phyloP scores from a whole-genome alignment of 2,797 vertebrate species.

The Tragelaphus eurycerus region DNA sequence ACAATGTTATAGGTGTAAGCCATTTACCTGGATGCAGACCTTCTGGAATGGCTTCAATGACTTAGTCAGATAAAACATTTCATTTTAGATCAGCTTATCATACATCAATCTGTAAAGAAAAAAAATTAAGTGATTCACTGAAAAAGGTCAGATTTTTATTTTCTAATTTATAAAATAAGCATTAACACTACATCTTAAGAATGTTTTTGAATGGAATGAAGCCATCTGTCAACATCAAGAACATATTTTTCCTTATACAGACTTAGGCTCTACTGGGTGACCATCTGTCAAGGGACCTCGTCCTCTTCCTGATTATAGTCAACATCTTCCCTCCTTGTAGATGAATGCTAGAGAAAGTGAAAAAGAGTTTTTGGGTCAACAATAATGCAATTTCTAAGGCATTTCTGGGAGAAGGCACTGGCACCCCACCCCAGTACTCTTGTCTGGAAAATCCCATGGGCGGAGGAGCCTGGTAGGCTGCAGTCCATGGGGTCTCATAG shows the following conservation, averaged over 20 bases:
- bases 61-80: neutral
- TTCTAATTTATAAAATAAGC: neutral
- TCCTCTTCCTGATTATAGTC: neutral
- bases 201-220: neutral
- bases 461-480: too few relatives aligned
- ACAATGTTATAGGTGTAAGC: neutral
- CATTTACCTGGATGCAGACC: constrained; percentile 38
- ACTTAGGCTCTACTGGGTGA: neutral
- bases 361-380: neutral
- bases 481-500: too few relatives aligned
- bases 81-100: constrained; percentile 6
- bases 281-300: neutral
- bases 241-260: neutral
- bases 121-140: neutral
- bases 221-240: neutral
- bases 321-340: neutral
- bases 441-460: too few relatives aligned
- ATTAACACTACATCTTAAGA: neutral
- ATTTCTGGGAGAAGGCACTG: neutral
- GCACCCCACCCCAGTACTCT: too few relatives aligned
- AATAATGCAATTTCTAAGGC: neutral
- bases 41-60: neutral
- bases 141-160: neutral
- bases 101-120: constrained; percentile 22
- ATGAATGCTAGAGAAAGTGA: neutral